phyloP scores from a whole-genome alignment of 2,888 invertebrate genomes.

The Linnaemya vulpina region DNA sequence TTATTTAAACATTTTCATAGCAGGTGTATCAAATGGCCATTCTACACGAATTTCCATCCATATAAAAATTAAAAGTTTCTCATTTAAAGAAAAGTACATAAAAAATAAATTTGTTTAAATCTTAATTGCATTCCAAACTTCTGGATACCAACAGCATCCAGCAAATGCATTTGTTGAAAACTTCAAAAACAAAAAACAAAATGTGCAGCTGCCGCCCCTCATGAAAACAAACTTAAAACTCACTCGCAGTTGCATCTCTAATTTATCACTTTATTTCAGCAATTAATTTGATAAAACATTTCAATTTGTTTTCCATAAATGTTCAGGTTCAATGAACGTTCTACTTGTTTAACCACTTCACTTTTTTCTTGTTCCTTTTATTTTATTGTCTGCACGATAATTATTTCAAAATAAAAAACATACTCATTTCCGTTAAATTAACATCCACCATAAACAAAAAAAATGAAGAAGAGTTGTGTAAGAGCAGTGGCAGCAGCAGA shows the following conservation, averaged over 20 bases:
- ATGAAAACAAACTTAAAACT: not conserved
- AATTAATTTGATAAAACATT: slow-evolving; percentile 46
- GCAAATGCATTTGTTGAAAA: not conserved
- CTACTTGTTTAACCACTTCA: slow-evolving; percentile 55
- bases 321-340: slow-evolving; percentile 60
- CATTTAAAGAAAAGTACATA: not conserved
- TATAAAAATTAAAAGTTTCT: not conserved
- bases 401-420: slow-evolving; percentile 9
- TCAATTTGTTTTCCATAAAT: slow-evolving; percentile 15
- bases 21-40: not conserved
- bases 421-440: slow-evolving; percentile 31
- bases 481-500: slow-evolving; percentile 1
- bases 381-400: not conserved
- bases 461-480: not conserved
- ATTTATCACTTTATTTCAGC: slow-evolving; percentile 29
- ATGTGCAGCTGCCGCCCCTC: not conserved
- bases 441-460: not conserved
- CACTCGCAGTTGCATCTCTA: not conserved
- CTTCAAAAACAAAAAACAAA: not conserved
- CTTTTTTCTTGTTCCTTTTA: slow-evolving; percentile 20
- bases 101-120: not conserved
- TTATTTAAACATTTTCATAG: not conserved
- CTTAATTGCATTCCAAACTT: not conserved
- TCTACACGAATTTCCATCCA: not conserved
- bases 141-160: not conserved